A percentile compares a stretch with the other conserved stretches of the same genome.
Conservation (phyloP, 2,797 vertebrate genomes). For the Helostoma temminkii region DNA sequence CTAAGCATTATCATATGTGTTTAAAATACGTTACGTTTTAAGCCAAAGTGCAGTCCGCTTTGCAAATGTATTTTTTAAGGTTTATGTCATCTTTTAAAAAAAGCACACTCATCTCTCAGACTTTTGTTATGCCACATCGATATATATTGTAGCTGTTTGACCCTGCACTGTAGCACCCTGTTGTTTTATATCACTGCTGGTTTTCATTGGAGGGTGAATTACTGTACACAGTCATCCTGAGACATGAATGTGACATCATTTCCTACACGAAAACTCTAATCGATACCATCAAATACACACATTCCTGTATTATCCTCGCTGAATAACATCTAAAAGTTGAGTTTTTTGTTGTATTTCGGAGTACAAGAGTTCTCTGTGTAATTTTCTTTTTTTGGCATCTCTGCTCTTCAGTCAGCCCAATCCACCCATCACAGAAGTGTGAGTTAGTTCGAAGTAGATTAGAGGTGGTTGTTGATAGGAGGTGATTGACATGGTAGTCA, state of each 20-base stretch:
- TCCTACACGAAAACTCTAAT: conserved; percentile 55
- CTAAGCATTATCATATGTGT: conserved; percentile 66
- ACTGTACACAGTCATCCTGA: conserved; percentile 79
- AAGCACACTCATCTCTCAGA: conserved; percentile 34
- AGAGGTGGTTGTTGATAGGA: conserved; percentile 53
- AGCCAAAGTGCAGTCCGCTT: conserved; percentile 55
- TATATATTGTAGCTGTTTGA: conserved; percentile 51
- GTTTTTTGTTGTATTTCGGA: background rate
- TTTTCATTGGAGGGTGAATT: conserved; percentile 75
- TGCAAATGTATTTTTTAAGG: conserved; percentile 52
- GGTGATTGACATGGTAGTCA: conserved; percentile 46
- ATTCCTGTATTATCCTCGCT: conserved; percentile 13
- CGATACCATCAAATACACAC: conserved; percentile 31
- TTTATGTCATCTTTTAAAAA: conserved; percentile 43
- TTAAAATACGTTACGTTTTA: conserved; percentile 64
- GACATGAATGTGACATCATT: conserved; percentile 76
- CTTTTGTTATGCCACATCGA: conserved; percentile 19
- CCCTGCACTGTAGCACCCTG: conserved; percentile 80
- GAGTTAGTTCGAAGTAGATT: conserved; percentile 37
- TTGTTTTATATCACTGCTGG: conserved; percentile 79
- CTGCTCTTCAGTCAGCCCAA: conserved; percentile 7
- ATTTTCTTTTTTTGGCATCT: conserved; percentile 8
- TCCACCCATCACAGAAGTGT: conserved; percentile 42
- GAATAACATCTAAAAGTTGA: conserved; percentile 16
- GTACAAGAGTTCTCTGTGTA: background rate